These are phyloP conservation scores for Macheiramphus alcinus DNA, from an alignment of 2,113 vertebrate genomes.

Conservation along the genomic window DNA sequence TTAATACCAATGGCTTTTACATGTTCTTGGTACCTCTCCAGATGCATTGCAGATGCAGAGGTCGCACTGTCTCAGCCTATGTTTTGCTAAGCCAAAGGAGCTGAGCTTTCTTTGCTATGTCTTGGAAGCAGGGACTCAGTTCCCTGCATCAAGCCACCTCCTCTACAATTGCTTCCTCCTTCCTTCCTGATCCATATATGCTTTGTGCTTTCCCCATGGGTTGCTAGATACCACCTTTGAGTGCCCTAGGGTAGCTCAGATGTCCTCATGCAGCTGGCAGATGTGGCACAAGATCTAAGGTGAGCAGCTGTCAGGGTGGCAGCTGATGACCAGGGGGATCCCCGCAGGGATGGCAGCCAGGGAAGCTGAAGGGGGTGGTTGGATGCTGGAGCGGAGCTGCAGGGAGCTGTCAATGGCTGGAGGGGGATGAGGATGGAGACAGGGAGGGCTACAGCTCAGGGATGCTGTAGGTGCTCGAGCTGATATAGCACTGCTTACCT, in stretches of 20 bases:
- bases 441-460: background rate
- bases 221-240: background rate
- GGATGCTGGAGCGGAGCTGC: background rate
- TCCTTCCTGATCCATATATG: background rate
- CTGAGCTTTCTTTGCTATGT: background rate
- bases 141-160: background rate
- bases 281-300: background rate
- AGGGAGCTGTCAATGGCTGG: background rate
- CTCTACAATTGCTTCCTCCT: background rate
- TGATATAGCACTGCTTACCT: background rate
- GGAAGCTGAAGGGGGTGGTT: no score
- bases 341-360: background rate
- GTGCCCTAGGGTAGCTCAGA: background rate
- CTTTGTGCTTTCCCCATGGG: background rate
- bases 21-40: background rate
- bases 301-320: background rate
- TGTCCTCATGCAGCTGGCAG: background rate
- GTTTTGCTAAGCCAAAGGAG: background rate
- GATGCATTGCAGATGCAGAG: background rate
- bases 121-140: background rate
- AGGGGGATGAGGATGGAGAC: background rate
- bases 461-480: background rate
- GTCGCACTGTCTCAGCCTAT: background rate
- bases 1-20: background rate
- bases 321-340: background rate